Conservation (phyloP, 1,140 invertebrate species). For the Trachelipus rathkii region DNA sequence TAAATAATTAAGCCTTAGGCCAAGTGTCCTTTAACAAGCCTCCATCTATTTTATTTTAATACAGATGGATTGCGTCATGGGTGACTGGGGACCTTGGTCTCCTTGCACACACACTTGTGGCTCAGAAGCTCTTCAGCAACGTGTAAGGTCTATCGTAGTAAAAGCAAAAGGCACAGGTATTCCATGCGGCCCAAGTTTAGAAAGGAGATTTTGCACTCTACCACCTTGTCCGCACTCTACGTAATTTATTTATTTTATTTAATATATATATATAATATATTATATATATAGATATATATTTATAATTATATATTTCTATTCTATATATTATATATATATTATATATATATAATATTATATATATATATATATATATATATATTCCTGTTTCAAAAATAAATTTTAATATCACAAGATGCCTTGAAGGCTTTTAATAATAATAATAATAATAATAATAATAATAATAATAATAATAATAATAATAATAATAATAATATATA, state of each 20-base stretch:
- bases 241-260: too few species aligned
- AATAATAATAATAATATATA: too few species aligned
- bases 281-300: not conserved
- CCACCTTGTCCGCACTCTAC: not conserved
- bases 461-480: too few species aligned
- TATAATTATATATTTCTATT: not conserved
- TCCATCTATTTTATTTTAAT: not conserved
- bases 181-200: slow-evolving; percentile 30
- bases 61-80: slow-evolving; percentile 41
- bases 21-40: too few species aligned
- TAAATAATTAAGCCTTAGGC: too few species aligned
- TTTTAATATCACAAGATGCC: too few species aligned
- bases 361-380: too few species aligned
- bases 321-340: not conserved
- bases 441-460: too few species aligned
- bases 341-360: not conserved
- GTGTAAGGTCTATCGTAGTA: slow-evolving; percentile 31
- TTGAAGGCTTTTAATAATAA: too few species aligned
- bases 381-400: too few species aligned
- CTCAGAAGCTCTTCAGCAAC: slow-evolving; percentile 39
- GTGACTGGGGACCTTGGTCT: slow-evolving; percentile 43
- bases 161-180: slow-evolving; percentile 27
- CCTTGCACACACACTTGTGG: slow-evolving; percentile 44
- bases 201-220: slow-evolving; percentile 24
- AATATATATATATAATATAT: slow-evolving; percentile 15